Conservation (phyloP, 2,113 vertebrate species). For the Peromyscus maniculatus region DNA sequence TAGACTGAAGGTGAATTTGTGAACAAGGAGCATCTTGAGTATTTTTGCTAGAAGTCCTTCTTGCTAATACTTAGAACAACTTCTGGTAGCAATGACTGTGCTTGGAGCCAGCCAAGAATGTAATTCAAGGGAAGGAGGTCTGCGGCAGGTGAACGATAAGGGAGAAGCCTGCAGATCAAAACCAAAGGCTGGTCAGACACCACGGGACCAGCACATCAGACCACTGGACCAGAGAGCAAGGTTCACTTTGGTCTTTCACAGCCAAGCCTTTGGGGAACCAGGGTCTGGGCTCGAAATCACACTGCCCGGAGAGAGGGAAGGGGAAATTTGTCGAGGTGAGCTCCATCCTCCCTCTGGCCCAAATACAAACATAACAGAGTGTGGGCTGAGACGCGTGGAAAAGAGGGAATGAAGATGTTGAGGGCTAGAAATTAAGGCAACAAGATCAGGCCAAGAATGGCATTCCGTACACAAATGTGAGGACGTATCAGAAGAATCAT, state of each 20-base stretch:
- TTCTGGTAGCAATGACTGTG: not conserved
- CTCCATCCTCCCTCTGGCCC: slow-evolving; percentile 58
- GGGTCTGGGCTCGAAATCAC: slow-evolving; percentile 53
- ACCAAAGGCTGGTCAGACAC: not conserved
- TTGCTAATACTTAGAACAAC: slow-evolving; percentile 56
- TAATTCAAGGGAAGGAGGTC: slow-evolving; percentile 38
- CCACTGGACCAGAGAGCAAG: slow-evolving; percentile 53
- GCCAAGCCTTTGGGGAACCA: slow-evolving; percentile 47
- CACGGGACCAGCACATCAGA: not conserved
- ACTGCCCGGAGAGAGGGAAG: slow-evolving; percentile 5
- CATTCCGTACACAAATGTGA: slow-evolving; percentile 66
- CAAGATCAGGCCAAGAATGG: slow-evolving; percentile 73
- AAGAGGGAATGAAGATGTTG: not conserved
- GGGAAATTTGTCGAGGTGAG: slow-evolving; percentile 64
- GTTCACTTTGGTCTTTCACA: slow-evolving; percentile 65
- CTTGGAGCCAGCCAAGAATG: slow-evolving; percentile 30
- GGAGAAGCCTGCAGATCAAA: not conserved
- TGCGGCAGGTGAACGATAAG: not conserved
- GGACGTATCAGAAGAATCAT: slow-evolving; percentile 67
- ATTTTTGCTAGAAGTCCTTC: slow-evolving; percentile 68
- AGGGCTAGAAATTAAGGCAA: slow-evolving; percentile 51
- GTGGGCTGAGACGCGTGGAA: not conserved
- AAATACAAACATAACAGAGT: slow-evolving; percentile 61
- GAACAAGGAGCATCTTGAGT: slow-evolving; percentile 41
- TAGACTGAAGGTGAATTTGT: slow-evolving; percentile 42